Evolutionary conservation across 2,888 invertebrate species (phyloP).

Genomic region (Lucinisca nassula): DNA sequence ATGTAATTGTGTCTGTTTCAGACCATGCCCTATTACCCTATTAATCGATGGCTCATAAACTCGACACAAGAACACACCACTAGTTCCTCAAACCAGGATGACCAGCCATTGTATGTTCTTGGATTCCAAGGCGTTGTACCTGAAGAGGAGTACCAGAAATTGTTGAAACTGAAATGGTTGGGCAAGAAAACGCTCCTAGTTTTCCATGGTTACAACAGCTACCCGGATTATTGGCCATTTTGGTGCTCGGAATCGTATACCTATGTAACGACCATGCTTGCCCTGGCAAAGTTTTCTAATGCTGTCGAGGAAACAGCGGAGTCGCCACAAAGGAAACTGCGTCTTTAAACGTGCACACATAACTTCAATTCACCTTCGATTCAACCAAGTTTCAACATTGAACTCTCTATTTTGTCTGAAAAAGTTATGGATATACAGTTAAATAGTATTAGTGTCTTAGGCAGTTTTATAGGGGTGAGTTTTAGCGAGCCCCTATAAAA

Average conservation of each 20-base stretch:
- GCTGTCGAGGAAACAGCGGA: conserved; percentile 77
- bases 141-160: conserved; percentile 70
- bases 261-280: conserved; percentile 78
- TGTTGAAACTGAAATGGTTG: conserved; percentile 66
- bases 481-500: too few relatives aligned
- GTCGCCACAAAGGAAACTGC: too few relatives aligned
- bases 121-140: conserved; percentile 76
- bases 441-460: too few relatives aligned
- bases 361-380: too few relatives aligned
- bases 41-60: conserved; percentile 8
- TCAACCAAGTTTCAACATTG: too few relatives aligned
- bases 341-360: too few relatives aligned
- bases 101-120: background rate
- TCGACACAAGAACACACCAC: background rate
- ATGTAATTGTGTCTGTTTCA: conserved; percentile 29
- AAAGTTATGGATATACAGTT: too few relatives aligned
- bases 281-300: conserved; percentile 79
- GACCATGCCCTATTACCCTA: conserved; percentile 44
- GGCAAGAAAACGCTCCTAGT: conserved; percentile 64
- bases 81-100: background rate
- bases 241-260: conserved; percentile 83
- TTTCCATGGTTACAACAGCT: conserved; percentile 80
- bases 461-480: too few relatives aligned
- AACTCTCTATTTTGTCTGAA: too few relatives aligned
- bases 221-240: conserved; percentile 76